Percentiles rank a stretch among this genome's conserved stretches.
Conservation (phyloP, 2,797 vertebrate genomes). For the Anguilla obscura region DNA sequence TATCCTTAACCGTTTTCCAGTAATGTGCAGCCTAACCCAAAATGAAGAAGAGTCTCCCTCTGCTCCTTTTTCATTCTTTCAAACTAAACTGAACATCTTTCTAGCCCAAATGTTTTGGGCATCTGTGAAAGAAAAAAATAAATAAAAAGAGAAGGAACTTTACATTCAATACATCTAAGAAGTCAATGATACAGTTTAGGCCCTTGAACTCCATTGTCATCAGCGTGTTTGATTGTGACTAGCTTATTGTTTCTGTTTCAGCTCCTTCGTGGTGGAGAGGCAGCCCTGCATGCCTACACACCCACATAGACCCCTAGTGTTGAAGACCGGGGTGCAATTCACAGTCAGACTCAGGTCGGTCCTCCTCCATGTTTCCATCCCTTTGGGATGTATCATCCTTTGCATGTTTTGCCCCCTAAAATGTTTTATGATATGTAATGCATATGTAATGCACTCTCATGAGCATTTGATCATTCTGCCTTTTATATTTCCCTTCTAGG, state of each 20-base stretch:
- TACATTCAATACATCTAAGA: neutral
- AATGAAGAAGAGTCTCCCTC: neutral
- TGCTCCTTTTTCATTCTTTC: too few species aligned
- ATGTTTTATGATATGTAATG: neutral
- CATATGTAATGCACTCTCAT: neutral
- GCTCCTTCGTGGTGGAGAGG: slow-evolving; percentile 75
- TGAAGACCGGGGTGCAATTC: slow-evolving; percentile 94
- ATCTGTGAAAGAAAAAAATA: neutral
- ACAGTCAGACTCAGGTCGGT: slow-evolving; percentile 89
- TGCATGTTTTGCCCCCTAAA: neutral
- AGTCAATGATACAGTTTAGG: neutral
- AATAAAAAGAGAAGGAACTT: neutral
- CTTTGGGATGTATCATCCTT: neutral
- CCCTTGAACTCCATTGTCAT: neutral
- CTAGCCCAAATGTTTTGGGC: neutral
- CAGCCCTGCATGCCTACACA: slow-evolving; percentile 98
- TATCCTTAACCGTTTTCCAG: neutral
- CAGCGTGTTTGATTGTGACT: neutral
- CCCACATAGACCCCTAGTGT: slow-evolving; percentile 88
- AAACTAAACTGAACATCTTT: neutral
- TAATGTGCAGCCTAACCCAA: neutral
- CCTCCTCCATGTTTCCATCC: neutral
- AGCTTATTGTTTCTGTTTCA: slow-evolving; percentile 14
- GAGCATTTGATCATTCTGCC: neutral
- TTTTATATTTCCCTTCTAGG: slow-evolving; percentile 61